Evolutionary conservation across 2,797 vertebrate species (phyloP), one percentile per base, ranked within the genome.

Genomic region (Eutrigla gurnardus): DNA sequence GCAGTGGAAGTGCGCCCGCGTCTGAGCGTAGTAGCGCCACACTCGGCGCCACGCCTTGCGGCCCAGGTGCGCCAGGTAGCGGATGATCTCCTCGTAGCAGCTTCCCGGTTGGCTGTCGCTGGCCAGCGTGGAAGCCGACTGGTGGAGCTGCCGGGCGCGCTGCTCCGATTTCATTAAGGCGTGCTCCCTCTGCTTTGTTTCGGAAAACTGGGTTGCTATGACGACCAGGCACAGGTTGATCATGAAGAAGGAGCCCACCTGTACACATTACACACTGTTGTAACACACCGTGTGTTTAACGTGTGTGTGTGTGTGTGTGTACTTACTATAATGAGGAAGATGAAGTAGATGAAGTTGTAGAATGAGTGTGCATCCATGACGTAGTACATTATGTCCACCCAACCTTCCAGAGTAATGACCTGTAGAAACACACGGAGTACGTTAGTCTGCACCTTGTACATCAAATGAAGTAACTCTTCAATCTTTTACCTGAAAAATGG

Each of bases 181-280:
- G 87, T 97, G 97, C 91, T 99, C 98, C 15, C 98, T 93, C 91
- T 99, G 98, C 93, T 99, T 99, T 0, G 98, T 99, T 93, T 99
- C 97, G 0, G 98, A 98, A 87, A 99, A 99, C 91, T 99, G 98
- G 3, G 98, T 99, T 74, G 98, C 98, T 68, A 99, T 99, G 93
- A 99, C 98, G 73, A 99, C 98, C 94, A 99, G 96, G 95, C 98
- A 99, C 93, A 99, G 91, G 90, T 99, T 99, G 89, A 99, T 99
- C 98, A 99, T 99, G 95, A 99, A 99, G 93, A 99, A 99, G 87
- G 98, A 99, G 84, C 98, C 98, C 65, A 99, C 98, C 98, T 99
- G 90, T 40, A 70, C 25, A 68, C 1, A 43, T 58, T 14, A 58
- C 40, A 72, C 18, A 78, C n/a, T 60, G 32, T 61, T 63, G 39